These are phyloP conservation scores for Brachynemurus nebulosus DNA, from an alignment of 2,888 invertebrate genomes.

Conservation along the genomic window DNA sequence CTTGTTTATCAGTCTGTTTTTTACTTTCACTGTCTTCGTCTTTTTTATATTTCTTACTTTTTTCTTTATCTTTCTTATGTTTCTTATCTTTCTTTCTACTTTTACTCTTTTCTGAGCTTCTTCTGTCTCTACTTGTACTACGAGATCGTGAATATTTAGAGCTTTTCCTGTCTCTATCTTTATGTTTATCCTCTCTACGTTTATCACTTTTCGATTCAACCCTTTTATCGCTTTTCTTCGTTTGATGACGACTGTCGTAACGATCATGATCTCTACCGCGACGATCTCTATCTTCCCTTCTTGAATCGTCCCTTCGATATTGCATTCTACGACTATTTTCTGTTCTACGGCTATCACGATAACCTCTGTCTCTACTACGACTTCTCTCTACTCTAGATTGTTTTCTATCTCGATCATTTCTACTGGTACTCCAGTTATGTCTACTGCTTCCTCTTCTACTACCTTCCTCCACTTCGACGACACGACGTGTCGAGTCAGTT, in stretches of 20 bases:
- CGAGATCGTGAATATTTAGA: slow-evolving; percentile 16
- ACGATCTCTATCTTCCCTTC: slow-evolving; percentile 22
- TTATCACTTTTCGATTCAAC: slow-evolving; percentile 15
- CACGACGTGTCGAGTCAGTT: slow-evolving; percentile 24
- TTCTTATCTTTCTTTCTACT: slow-evolving; percentile 32
- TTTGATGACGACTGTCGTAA: slow-evolving; percentile 1
- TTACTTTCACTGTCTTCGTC: slow-evolving; percentile 19
- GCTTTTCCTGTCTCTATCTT: not conserved
- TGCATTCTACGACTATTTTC: slow-evolving; percentile 18
- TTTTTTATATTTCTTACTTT: slow-evolving; percentile 28
- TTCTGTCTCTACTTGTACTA: slow-evolving; percentile 23
- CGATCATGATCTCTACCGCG: slow-evolving; percentile 20
- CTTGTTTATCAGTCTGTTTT: slow-evolving; percentile 18
- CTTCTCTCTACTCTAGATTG: slow-evolving; percentile 12
- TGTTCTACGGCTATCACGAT: slow-evolving; percentile 10
- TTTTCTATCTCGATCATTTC: slow-evolving; percentile 1
- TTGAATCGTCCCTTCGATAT: slow-evolving; percentile 25
- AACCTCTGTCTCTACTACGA: slow-evolving; percentile 11
- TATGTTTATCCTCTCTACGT: slow-evolving; percentile 15
- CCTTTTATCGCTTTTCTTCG: slow-evolving; percentile 12
- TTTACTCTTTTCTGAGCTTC: slow-evolving; percentile 18
- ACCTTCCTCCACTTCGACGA: slow-evolving; percentile 17
- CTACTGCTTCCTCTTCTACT: slow-evolving; percentile 15
- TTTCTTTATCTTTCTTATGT: slow-evolving; percentile 31
- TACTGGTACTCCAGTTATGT: slow-evolving; percentile 12